These are phyloP conservation scores for Thymelicus lineola DNA, from an alignment of 2,888 invertebrate species.

Conservation along the genomic window DNA sequence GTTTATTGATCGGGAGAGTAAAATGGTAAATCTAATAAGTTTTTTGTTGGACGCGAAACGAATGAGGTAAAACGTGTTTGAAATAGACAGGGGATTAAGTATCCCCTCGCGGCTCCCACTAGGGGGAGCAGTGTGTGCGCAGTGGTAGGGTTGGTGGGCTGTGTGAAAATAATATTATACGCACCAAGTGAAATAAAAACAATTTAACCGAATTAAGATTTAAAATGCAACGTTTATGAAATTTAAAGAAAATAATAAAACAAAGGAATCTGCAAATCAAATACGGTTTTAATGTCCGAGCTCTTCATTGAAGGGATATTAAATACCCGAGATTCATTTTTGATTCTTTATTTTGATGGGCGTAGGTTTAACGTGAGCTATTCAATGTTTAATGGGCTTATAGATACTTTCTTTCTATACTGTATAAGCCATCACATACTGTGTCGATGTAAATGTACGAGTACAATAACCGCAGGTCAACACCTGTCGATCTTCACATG, in stretches of 20 bases:
- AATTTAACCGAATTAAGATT: not conserved
- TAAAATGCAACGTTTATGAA: not conserved
- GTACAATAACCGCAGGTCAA: slow-evolving; percentile 7
- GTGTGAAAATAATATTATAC: slow-evolving; percentile 15
- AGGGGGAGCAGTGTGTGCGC: slow-evolving; percentile 52
- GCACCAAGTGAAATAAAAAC: slow-evolving; percentile 1
- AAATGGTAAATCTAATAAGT: slow-evolving; percentile 79
- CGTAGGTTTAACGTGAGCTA: no score
- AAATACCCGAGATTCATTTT: not conserved
- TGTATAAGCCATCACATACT: no score
- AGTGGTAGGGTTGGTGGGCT: slow-evolving; percentile 43
- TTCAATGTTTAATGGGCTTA: no score
- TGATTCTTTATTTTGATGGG: not conserved
- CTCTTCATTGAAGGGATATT: slow-evolving; percentile 5
- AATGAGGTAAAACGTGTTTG: slow-evolving; percentile 84
- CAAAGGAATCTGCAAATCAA: not conserved
- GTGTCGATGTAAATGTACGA: no score
- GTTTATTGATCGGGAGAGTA: slow-evolving; percentile 69
- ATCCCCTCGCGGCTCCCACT: slow-evolving; percentile 66
- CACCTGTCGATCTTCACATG: slow-evolving; percentile 32
- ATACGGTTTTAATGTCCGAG: not conserved
- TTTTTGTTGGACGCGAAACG: slow-evolving; percentile 80
- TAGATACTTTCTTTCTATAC: no score
- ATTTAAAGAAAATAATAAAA: slow-evolving; percentile 16
- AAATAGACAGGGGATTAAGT: slow-evolving; percentile 84